Evolutionary conservation across 2,113 vertebrate genomes (phyloP).

Genomic region (Oryzias woworae): DNA sequence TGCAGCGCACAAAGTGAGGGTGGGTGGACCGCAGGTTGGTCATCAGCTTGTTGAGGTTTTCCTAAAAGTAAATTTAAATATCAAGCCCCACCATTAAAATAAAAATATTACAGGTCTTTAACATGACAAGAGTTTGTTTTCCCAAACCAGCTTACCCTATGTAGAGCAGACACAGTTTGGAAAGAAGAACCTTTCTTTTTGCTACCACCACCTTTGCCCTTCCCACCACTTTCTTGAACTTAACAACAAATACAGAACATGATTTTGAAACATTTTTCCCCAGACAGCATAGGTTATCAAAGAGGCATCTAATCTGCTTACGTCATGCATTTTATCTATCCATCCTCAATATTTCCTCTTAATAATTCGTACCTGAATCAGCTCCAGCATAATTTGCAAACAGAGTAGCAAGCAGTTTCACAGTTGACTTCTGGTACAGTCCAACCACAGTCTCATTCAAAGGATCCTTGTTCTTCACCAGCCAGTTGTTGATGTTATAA

Average conservation of each 20-base stretch:
- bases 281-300: not conserved
- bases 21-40: slow-evolving; percentile 90
- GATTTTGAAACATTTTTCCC: not conserved
- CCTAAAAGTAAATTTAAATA: slow-evolving; percentile 62
- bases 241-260: not conserved
- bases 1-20: slow-evolving; percentile 92
- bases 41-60: slow-evolving; percentile 96
- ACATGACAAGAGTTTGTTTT: too few species aligned
- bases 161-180: slow-evolving; percentile 77
- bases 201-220: slow-evolving; percentile 45
- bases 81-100: not conserved
- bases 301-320: not conserved
- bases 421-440: slow-evolving; percentile 84
- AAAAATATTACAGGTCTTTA: too few species aligned
- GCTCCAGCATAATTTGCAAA: slow-evolving; percentile 81
- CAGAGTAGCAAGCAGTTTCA: slow-evolving; percentile 76
- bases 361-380: slow-evolving; percentile 74
- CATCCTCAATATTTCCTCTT: not conserved
- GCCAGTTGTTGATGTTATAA: slow-evolving; percentile 86
- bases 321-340: not conserved
- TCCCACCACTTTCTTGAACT: slow-evolving; percentile 22
- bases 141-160: slow-evolving; percentile 76
- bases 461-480: slow-evolving; percentile 87
- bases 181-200: slow-evolving; percentile 85
- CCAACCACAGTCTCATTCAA: slow-evolving; percentile 86